A percentile compares a stretch with the other conserved stretches of the same genome.
These are phyloP conservation scores for Kuschelorhynchus macadamiae DNA, from an alignment of 2,888 invertebrate genomes.

Conservation along the genomic window DNA sequence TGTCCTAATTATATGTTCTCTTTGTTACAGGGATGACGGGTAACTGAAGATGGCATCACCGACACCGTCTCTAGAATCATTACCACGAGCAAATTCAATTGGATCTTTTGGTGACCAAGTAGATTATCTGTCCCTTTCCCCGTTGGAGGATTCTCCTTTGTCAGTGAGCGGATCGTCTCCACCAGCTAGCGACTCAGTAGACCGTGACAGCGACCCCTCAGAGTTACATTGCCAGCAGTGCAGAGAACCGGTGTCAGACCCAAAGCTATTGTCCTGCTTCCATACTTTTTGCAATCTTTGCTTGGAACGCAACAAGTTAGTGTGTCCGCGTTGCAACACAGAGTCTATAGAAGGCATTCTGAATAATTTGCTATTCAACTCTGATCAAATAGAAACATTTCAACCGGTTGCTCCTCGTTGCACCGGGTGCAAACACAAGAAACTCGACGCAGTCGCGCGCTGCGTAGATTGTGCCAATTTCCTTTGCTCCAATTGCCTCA, in stretches of 20 bases:
- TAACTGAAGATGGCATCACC: conserved; percentile 94
- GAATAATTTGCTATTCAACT: conserved; percentile 64
- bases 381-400: conserved; percentile 54
- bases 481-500: conserved; percentile 97
- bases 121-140: conserved; percentile 78
- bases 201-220: conserved; percentile 71
- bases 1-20: conserved; percentile 56
- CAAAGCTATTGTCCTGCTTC: conserved; percentile 84
- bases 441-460: conserved; percentile 94
- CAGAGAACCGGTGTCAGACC: conserved; percentile 81
- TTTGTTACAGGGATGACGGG: conserved; percentile 86
- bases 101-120: conserved; percentile 87
- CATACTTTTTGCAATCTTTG: conserved; percentile 89
- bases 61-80: conserved; percentile 93
- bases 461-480: conserved; percentile 97
- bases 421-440: conserved; percentile 96
- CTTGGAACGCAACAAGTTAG: conserved; percentile 80
- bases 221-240: conserved; percentile 76
- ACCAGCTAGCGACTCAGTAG: conserved; percentile 87
- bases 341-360: conserved; percentile 70
- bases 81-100: conserved; percentile 91
- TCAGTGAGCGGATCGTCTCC: conserved; percentile 91
- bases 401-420: conserved; percentile 74
- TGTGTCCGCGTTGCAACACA: conserved; percentile 79
- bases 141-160: conserved; percentile 79